Base-by-base conservation (phyloP, 2,888 invertebrate genomes). In the Hipparchia semele region DNA sequence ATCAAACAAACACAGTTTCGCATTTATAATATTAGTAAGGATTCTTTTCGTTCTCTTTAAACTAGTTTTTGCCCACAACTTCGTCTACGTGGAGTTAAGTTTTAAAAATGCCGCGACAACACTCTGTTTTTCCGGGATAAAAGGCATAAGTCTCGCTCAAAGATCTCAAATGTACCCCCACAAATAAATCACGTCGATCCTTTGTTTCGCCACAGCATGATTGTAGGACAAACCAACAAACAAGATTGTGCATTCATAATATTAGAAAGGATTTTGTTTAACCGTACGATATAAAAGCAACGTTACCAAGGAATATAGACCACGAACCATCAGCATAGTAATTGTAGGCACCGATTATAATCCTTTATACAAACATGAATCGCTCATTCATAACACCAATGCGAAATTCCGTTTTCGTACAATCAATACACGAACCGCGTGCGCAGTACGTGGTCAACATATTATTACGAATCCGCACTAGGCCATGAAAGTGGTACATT, bases 401-500 rank as follows among this genome's bases (percentile, higher is more conserved):
- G 51, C 59, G 59, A 68, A 45, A 71, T 69, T 53, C 61, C 64
- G 60, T 68, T 70, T 59, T 51, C 70, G 60, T 68, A 68, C 66
- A 69, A 56, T 54, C 65, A 51, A 60, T 53, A 67, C 51, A 53
- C 73, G n/a, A n/a, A 54, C 59, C 70, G 69, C 68, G 73, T 75
- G 56, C 70, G 61, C 58, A 9, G 51, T 59, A 71, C 75, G 73
- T 75, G 75, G 66, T 75, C 71, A 70, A 72, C 75, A 76, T 74
- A 79, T 78, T 81, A 81, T 79, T 74, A 54, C 67, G 39, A 62
- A 78, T 80, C 79, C 79, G 81, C 77, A 78, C 75, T 80, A 77
- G 84, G 85, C 81, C 83, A 86, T 73, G 90, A 91, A 91, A 92
- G 91, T 89, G 80, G 87, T 81, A 83, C 84, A 80, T 81, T 73